Conservation (phyloP, 2,113 vertebrate species). For the Petrocephalus zakoni region DNA sequence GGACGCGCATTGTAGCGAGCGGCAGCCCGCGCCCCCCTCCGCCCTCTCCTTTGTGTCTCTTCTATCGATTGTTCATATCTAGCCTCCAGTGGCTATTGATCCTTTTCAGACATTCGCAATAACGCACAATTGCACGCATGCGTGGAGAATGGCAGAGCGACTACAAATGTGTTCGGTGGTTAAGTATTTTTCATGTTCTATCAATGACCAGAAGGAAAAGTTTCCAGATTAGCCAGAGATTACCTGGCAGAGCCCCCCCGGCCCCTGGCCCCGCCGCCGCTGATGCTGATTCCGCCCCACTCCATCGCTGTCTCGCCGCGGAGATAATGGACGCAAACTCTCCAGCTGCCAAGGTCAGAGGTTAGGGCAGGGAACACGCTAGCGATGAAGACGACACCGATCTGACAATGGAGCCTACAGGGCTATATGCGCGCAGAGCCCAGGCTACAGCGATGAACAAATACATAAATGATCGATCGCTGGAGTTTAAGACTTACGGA, state of each 20-base stretch:
- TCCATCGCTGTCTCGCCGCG: background rate
- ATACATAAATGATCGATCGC: background rate
- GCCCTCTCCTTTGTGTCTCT: slow-evolving; percentile 56
- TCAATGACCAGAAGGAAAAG: background rate
- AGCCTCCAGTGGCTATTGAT: slow-evolving; percentile 66
- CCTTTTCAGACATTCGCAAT: slow-evolving; percentile 44
- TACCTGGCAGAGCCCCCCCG: background rate
- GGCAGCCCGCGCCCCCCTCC: slow-evolving; percentile 32
- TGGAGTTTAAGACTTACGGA: background rate
- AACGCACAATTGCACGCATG: background rate
- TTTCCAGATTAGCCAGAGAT: background rate
- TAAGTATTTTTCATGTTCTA: background rate
- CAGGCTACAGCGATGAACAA: background rate
- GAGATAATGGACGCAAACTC: background rate
- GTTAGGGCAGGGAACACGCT: background rate
- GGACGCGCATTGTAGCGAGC: slow-evolving; percentile 22
- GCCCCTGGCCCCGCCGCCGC: too few species aligned
- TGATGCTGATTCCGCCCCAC: background rate
- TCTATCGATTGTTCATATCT: slow-evolving; percentile 69
- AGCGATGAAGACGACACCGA: background rate
- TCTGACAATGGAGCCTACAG: background rate
- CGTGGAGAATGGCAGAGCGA: background rate
- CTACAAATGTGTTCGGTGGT: background rate
- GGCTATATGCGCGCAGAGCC: background rate
- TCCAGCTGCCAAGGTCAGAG: slow-evolving; percentile 14